Evolutionary conservation across 2,888 invertebrate genomes (phyloP), one percentile per base, ranked within the genome.

Genomic region (Deilephila porcellus): DNA sequence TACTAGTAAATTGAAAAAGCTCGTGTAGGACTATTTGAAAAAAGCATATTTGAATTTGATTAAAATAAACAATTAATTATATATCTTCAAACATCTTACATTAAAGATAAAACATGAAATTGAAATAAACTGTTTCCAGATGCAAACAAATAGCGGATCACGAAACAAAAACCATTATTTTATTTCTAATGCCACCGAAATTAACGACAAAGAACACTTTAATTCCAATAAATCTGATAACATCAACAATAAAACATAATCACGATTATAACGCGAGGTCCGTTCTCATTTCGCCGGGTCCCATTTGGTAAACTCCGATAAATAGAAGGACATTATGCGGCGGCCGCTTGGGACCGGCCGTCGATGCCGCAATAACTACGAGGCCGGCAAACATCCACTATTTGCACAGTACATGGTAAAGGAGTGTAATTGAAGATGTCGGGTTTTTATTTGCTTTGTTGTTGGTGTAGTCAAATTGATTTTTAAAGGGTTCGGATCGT

Each of bases 401-500:
- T 90, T 90, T 89, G 87, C 74, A 76, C 79, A 83, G 82, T 75
- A 76, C 77, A 76, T 78, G 74, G 80, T 81, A 84, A 85, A 86
- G 84, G 86, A 86, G 85, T 87, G 87, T 85, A 86, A 88, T 86
- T 84, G 85, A 88, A 88, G 88, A 86, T 81, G 81, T 78, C 75
- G 78, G 78, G 77, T 80, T 83, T 82, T 83, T 85, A 84, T 87
- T 87, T 88, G 85, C 78, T 82, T 82, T 80, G 79, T 73, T 86
- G 84, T 88, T 87, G 83, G 85, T 76, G 76, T 77, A 88, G 83
- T 84, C 82, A 88, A 86, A 88, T 90, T 84, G 87, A 82, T 85
- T 88, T 89, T 85, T 84, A 86, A 88, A 87, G 84, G 82, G 82
- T 80, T 82, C 83, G 76, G 73, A 77, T 78, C 79, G 76, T 81